Evolutionary conservation across 2,113 vertebrate genomes (phyloP), one percentile per base, ranked within the genome.

Genomic region (Psittacara wagleri): DNA sequence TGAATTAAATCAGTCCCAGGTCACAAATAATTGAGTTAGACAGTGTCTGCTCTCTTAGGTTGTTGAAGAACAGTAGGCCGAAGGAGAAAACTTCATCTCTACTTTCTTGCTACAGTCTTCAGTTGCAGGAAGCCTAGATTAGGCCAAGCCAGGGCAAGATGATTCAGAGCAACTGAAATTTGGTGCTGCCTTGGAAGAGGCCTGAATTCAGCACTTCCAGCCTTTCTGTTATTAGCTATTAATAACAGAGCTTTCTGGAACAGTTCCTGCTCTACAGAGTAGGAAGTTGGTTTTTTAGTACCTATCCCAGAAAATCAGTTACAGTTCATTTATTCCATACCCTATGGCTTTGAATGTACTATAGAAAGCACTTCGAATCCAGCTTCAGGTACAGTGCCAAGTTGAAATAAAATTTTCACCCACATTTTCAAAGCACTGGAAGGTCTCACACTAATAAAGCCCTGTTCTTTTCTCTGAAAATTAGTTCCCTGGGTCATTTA

Each of bases 21-120:
- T 92, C 95, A 97, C 95, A 96, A 93, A 92, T 96, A 98, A 98
- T 96, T 96, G 80, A 96, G 59, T 97, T 78, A 94, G 86, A 94
- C 95, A 95, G 46, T 86, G 67, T 95, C 75, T 0, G 24, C 52
- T 94, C 63, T 94, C 20, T 5, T 94, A 86, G 70, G 86, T 92
- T 77, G 92, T 82, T 94, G 95, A 90, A 91, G 70, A 70, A 96
- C 82, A 96, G 83, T 29, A 91, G 90, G 54, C 35, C 82, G 95
- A 54, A 95, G 69, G 46, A 94, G 48, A 89, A 93, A 96, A 94
- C 23, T 81, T 94, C 22, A 7, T 33, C 57, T 89, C 27, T 85
- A 68, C 52, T 77, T 46, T 41, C 27, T 92, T 25, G 3, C 29
- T 9, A 13, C 17, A 55, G 52, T 49, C 77, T 95, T 52, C 37